These are phyloP conservation scores for Craseonycteris thonglongyai DNA, from an alignment of 2,113 vertebrate species.

Conservation along the genomic window DNA sequence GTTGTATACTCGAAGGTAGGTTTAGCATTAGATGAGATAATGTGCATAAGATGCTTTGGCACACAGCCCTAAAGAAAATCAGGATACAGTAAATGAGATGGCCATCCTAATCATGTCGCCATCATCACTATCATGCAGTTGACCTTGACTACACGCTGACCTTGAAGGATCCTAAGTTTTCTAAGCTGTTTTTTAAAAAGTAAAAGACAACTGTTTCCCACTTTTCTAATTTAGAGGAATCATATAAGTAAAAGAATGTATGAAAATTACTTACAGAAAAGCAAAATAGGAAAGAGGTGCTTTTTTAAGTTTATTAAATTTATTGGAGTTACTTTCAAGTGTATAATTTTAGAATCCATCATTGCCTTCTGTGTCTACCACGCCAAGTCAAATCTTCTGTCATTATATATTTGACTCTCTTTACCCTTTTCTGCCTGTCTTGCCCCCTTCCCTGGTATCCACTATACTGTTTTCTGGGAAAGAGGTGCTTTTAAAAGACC, in stretches of 20 bases:
- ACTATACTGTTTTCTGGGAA: background rate
- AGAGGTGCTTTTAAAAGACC: background rate
- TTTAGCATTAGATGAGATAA: background rate
- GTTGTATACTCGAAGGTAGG: background rate
- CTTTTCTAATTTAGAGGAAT: background rate
- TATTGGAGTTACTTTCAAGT: no score
- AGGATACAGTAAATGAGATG: background rate
- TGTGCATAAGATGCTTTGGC: background rate
- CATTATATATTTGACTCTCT: no score
- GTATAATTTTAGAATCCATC: no score
- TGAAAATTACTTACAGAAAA: slow-evolving; percentile 15
- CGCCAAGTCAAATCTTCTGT: no score
- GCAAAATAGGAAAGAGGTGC: background rate
- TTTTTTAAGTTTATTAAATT: background rate
- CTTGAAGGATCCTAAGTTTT: background rate
- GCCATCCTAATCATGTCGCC: background rate
- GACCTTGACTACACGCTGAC: background rate
- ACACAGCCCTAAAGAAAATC: background rate
- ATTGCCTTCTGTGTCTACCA: no score
- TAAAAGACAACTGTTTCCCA: background rate
- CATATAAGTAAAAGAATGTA: background rate
- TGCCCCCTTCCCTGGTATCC: no score
- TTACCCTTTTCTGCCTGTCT: no score
- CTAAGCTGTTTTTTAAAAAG: background rate
- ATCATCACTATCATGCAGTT: background rate